Evolutionary conservation across 1,140 invertebrate genomes (phyloP), one percentile per base, ranked within the genome.

Genomic region (Mizuhopecten yessoensis): DNA sequence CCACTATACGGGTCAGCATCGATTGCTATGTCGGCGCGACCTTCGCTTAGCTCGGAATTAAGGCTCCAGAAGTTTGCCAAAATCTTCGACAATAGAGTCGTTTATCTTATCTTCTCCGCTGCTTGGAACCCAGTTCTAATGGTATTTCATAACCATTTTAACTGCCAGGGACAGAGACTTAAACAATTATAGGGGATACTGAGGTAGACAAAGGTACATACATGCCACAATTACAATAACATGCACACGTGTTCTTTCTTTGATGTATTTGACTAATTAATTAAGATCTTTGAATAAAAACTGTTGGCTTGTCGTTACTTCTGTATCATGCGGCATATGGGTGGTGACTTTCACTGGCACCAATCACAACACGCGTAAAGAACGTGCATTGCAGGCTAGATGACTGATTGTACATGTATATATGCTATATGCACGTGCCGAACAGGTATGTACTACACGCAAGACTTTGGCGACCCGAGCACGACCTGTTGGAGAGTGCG

Each of bases 1-100:
- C 57, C 57, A 29, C 57, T 29, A 75, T 75, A 75, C 57, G 57
- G 57, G 57, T 75, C n/a, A 7, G 11, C 20, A 29, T 29, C 57
- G 57, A 75, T 29, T 75, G 23, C 57, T n/a, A n/a, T 75, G 57
- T 75, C 57, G 57, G 57, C n/a, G 11, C n/a, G 57, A 75, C 57
- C 57, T 75, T 75, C 45, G n/a, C n/a, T n/a, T n/a, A n/a, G n/a
- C n/a, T n/a, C n/a, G 45, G 45, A 49, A 9, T 5, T 23, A 49
- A 13, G 20, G 2, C 13, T 49, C 17, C 57, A 75, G 0, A 45
- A 1, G n/a, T 29, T 75, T 75, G 57, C n/a, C 57, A 75, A 75
- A 75, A 75, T 75, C 9, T n/a, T 75, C 57, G 3, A 29, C 23
- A 1, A 1, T n/a, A 75, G 9, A 1, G 9, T 17, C 42, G 42